Conservation (phyloP, 2,888 invertebrate genomes). For the Drymonia ruficornis region DNA sequence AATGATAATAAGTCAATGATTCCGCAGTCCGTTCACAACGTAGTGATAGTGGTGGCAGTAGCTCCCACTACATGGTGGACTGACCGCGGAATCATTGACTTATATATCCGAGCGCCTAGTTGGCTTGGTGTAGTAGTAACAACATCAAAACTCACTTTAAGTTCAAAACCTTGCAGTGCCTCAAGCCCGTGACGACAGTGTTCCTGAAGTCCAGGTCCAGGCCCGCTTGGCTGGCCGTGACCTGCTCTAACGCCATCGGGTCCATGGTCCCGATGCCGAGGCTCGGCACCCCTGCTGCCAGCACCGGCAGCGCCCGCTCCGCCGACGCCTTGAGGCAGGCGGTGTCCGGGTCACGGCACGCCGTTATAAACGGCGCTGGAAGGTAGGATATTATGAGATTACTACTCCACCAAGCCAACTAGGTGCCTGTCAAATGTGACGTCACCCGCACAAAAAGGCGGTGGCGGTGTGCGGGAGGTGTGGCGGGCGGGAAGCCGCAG, state of each 20-base stretch:
- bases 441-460: too few species aligned
- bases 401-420: too few species aligned
- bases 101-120: too few species aligned
- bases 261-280: conserved; percentile 61
- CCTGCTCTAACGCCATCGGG: conserved; percentile 60
- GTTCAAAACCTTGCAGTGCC: conserved; percentile 55
- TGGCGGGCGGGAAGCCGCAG: too few species aligned
- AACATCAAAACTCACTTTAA: conserved; percentile 58
- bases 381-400: not conserved
- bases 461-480: too few species aligned
- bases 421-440: too few species aligned
- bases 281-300: conserved; percentile 62
- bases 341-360: conserved; percentile 55
- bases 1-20: too few species aligned
- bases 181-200: conserved; percentile 62
- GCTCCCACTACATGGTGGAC: too few species aligned
- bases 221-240: conserved; percentile 61
- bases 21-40: too few species aligned
- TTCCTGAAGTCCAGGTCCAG: conserved; percentile 67
- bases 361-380: conserved; percentile 62
- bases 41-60: too few species aligned
- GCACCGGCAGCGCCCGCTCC: conserved; percentile 52
- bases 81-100: too few species aligned
- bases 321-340: conserved; percentile 60
- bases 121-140: too few species aligned